These are phyloP conservation scores for Arbacia lixula DNA, from an alignment of 53 echinoderm and acorn worm genomes.

Conservation along the genomic window DNA sequence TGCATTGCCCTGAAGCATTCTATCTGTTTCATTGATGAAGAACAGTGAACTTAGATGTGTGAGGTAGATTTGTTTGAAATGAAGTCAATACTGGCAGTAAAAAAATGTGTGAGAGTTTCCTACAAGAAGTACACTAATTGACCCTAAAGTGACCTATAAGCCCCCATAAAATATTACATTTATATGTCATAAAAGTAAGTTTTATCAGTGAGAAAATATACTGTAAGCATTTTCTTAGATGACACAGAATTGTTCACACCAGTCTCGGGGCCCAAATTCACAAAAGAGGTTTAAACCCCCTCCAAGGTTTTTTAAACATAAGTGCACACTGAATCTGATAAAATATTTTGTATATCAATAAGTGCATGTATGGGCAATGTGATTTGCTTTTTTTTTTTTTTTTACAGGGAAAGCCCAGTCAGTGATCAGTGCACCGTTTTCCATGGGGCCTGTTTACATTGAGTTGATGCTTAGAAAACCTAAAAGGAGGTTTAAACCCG, in stretches of 20 bases:
- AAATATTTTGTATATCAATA: background rate
- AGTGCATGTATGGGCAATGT: background rate
- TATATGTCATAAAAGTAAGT: slow-evolving; percentile 23
- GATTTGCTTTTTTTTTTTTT: background rate
- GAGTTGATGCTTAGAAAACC: background rate
- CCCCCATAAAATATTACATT: slow-evolving; percentile 18
- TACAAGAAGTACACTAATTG: slow-evolving; percentile 10
- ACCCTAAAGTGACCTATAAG: slow-evolving; percentile 31
- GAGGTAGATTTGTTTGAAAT: slow-evolving; percentile 50
- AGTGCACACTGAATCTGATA: background rate
- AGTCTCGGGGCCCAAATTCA: background rate
- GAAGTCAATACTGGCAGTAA: slow-evolving; percentile 42
- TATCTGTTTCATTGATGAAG: slow-evolving; percentile 33
- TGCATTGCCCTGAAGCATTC: slow-evolving; percentile 46
- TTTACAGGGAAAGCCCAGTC: background rate
- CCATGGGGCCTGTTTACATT: background rate
- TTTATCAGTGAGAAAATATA: slow-evolving; percentile 33
- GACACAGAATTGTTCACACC: background rate
- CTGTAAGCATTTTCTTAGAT: slow-evolving; percentile 30
- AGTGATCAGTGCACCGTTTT: background rate
- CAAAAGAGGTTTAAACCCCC: background rate
- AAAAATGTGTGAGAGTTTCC: slow-evolving; percentile 7
- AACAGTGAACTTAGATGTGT: slow-evolving; percentile 40
- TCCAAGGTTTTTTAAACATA: background rate
- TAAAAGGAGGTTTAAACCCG: background rate